Evolutionary conservation across 2,113 vertebrate species (phyloP).

Genomic region (Petromus typicus): DNA sequence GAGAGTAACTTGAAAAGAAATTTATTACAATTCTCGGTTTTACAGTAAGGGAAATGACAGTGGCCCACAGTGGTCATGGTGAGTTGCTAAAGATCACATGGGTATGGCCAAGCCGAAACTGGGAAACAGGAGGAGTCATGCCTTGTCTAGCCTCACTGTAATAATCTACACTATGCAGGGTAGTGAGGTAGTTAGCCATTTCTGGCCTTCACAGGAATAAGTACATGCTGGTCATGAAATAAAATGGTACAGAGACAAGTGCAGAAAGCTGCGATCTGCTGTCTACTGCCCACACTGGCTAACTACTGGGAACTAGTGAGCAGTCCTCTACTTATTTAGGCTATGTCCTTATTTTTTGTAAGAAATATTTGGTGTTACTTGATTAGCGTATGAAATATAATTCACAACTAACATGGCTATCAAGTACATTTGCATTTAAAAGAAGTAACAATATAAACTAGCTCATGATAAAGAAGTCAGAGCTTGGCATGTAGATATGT

Average conservation of each 20-base stretch:
- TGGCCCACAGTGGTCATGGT: not conserved
- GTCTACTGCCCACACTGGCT: not conserved
- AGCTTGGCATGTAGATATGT: not conserved
- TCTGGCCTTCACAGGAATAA: not conserved
- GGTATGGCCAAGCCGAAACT: not conserved
- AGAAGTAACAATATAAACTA: not conserved
- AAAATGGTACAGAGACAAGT: not conserved
- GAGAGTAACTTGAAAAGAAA: not conserved
- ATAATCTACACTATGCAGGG: not conserved
- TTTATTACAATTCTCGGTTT: constrained; percentile 18
- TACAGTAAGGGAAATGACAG: constrained; percentile 15
- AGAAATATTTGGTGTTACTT: not conserved
- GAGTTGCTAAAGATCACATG: not conserved
- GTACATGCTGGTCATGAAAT: fast-evolving
- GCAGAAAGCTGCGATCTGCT: not conserved
- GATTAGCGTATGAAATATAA: not conserved
- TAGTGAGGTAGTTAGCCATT: not conserved
- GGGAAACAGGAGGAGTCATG: not conserved
- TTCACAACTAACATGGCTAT: not conserved
- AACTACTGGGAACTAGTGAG: not conserved
- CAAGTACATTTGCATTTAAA: not conserved
- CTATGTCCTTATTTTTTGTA: not conserved
- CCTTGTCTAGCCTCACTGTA: not conserved
- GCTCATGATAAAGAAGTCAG: not conserved
- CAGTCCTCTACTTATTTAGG: not conserved